Percentiles rank a stretch among this genome's conserved stretches.
phyloP scores from a whole-genome alignment of 2,113 vertebrate genomes.

The Thunnus maccoyii region DNA sequence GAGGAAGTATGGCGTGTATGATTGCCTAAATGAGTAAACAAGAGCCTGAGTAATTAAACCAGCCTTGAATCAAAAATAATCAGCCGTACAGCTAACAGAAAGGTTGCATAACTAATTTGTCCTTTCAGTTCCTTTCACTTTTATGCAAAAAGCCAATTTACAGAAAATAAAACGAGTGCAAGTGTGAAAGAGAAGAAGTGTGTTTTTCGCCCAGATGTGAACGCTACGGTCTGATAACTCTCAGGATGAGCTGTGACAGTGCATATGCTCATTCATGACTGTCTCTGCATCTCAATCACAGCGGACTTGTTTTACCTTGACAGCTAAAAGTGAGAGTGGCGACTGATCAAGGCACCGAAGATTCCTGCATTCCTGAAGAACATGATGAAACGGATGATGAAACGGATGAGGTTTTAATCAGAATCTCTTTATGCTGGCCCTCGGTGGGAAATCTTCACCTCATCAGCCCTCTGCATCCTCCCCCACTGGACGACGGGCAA shows the following conservation, averaged over 20 bases:
- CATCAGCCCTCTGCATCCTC: constrained; percentile 36
- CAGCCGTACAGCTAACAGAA: background rate
- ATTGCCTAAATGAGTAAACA: constrained; percentile 36
- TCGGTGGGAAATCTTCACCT: constrained; percentile 47
- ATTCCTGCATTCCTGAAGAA: background rate
- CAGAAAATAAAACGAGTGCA: too few species aligned
- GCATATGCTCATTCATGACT: constrained; percentile 34
- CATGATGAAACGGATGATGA: constrained; percentile 56
- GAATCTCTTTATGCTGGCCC: constrained; percentile 44
- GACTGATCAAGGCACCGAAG: background rate
- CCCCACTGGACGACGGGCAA: constrained; percentile 45
- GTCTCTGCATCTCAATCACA: constrained; percentile 40
- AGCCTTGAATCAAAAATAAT: constrained; percentile 17
- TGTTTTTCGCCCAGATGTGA: constrained; percentile 22
- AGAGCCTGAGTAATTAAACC: constrained; percentile 37
- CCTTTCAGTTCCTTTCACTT: constrained; percentile 1
- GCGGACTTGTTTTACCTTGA: constrained; percentile 40
- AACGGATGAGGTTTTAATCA: constrained; percentile 64
- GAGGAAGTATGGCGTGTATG: background rate
- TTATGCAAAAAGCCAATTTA: background rate
- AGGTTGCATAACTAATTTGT: background rate
- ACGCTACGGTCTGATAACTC: constrained; percentile 1
- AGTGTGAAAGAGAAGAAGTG: background rate
- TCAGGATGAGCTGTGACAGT: constrained; percentile 28
- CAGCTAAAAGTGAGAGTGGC: constrained; percentile 17